Percentiles rank a stretch among this genome's conserved stretches.
Evolutionary conservation across 2,888 invertebrate species (phyloP).

Genomic region (Onthophagus sagittarius): DNA sequence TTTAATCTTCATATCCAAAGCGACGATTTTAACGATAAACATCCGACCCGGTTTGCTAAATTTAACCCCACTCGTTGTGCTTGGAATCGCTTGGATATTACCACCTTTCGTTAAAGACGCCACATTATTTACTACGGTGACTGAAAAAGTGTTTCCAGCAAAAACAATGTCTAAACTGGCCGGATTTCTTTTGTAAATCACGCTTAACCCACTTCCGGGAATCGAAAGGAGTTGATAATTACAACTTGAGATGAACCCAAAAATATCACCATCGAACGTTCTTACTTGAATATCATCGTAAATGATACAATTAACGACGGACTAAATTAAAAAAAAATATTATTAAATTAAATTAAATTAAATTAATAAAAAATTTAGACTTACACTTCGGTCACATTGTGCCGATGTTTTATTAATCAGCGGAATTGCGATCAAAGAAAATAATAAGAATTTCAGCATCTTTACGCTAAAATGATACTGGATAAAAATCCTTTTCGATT

Average conservation of each 20-base stretch:
- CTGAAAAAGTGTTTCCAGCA: neutral
- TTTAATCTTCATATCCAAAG: conserved; percentile 4
- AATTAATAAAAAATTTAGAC: neutral
- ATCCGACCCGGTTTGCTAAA: neutral
- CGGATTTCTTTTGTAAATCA: neutral
- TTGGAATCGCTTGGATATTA: neutral
- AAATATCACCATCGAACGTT: neutral
- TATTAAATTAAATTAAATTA: no score
- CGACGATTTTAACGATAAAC: neutral
- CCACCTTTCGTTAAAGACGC: neutral
- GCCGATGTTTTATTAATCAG: no score
- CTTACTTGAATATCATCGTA: neutral
- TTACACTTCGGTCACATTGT: no score
- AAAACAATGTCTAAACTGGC: neutral
- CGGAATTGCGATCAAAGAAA: no score
- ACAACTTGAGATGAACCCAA: neutral
- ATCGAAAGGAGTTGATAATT: neutral
- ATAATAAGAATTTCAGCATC: no score
- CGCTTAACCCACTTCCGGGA: neutral
- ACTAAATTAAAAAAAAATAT: neutral
- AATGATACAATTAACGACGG: neutral
- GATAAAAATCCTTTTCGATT: no score
- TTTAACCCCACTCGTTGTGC: neutral
- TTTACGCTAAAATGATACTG: no score
- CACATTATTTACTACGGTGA: neutral